These are phyloP conservation scores for Anarsia innoxiella DNA, from an alignment of 2,888 invertebrate genomes.

Conservation along the genomic window DNA sequence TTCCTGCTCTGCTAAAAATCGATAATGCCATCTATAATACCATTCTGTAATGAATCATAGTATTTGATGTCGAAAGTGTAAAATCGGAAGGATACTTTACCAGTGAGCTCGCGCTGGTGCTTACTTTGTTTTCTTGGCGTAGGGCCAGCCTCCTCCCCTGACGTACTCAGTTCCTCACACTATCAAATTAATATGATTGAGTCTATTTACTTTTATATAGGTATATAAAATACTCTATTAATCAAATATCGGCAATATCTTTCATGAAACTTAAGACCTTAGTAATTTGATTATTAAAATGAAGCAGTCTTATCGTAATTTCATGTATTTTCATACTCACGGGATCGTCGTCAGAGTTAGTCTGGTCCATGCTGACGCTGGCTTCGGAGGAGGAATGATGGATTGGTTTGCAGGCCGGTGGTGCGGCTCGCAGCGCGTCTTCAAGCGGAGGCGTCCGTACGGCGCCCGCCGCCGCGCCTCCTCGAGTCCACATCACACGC, in stretches of 20 bases:
- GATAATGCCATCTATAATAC: too few relatives aligned
- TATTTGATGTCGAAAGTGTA: too few relatives aligned
- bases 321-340: constrained; percentile 31
- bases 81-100: constrained; percentile 33
- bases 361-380: constrained; percentile 86
- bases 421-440: constrained; percentile 66
- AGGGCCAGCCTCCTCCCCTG: constrained; percentile 74
- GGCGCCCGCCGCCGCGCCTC: constrained; percentile 42
- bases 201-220: too few relatives aligned
- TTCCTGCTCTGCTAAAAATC: constrained; percentile 60
- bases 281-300: not conserved
- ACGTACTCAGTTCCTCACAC: constrained; percentile 77
- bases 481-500: constrained; percentile 93
- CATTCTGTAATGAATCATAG: too few relatives aligned
- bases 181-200: too few relatives aligned
- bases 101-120: constrained; percentile 64
- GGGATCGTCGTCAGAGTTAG: constrained; percentile 86
- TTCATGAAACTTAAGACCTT: not conserved
- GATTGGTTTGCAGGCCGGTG: constrained; percentile 60
- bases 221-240: not conserved
- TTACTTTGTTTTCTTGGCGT: constrained; percentile 78
- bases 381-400: constrained; percentile 83
- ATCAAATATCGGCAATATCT: not conserved
- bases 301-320: not conserved
- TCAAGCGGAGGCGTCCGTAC: constrained; percentile 51